Evolutionary conservation across 2,888 invertebrate species (phyloP), one percentile per base, ranked within the genome.

Genomic region (Amiota mariae): DNA sequence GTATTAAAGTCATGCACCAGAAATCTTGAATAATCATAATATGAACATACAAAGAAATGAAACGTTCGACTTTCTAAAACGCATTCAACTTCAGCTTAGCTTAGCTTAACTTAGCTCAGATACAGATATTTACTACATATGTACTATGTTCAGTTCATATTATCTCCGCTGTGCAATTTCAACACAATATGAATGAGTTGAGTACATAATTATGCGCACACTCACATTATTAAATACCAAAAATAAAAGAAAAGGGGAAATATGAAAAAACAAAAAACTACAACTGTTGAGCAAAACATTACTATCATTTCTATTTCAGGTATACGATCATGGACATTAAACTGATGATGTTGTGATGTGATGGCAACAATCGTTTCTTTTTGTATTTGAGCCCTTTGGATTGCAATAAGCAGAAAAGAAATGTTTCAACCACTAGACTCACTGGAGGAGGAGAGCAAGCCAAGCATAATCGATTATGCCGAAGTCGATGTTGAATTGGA

Each of bases 381-480:
- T 51, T 72, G 68, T 66, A 67, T 63, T 61, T 75, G 66, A 59
- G 70, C 80, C 36, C 36, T 36, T 36, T 36, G 36, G 36, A 36
- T 36, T 36, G 36, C 36, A 36, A 73, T 72, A 75, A 61, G 63
- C 76, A 75, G 36, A 78, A 80, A 61, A 46, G 6, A 64, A 24
- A 75, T 20, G 70, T 72, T 63, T 13, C 66, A 66, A 46, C 66
- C 76, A 20, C 72, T 76, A 54, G 80, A 77, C 66, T 80, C 80
- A 59, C 80, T 79, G 15, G 79, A 77, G 54, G 76, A 81, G 48
- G 80, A 75, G 72, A 80, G 66, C 70, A 79, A 66, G 93, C 71
- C 94, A 94, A 83, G 82, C 80, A 63, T 84, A 79, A 78, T 84
- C 2, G 79, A 86, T 15, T 79, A 68, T 61, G 73, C 59, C 10